Conservation (phyloP, 2,113 vertebrate genomes). For the Paedocypris sp. region DNA sequence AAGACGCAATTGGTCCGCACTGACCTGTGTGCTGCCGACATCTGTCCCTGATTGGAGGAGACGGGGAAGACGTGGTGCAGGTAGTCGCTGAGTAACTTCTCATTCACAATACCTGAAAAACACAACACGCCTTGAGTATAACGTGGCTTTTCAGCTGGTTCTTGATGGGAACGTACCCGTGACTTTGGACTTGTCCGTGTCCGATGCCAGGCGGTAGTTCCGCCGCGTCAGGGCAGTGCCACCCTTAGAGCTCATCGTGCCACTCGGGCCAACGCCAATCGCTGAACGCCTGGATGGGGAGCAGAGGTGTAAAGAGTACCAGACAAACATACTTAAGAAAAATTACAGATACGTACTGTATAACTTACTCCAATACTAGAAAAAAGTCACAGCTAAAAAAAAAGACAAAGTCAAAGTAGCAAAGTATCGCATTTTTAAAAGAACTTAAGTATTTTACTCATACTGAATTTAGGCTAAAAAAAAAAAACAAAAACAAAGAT, state of each 20-base stretch:
- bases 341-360: too few relatives aligned
- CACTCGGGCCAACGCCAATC: too few relatives aligned
- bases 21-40: constrained; percentile 76
- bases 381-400: not conserved
- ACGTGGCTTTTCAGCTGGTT: not conserved
- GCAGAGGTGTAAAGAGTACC: constrained; percentile 21
- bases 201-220: constrained; percentile 77
- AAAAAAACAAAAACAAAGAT: too few relatives aligned
- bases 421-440: too few relatives aligned
- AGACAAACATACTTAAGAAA: not conserved
- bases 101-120: constrained; percentile 77
- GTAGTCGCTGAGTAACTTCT: constrained; percentile 84
- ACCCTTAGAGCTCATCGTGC: constrained; percentile 78
- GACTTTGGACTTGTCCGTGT: constrained; percentile 73
- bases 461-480: too few relatives aligned
- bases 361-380: too few relatives aligned
- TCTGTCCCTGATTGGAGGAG: constrained; percentile 51
- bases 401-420: too few relatives aligned
- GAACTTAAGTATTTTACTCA: too few relatives aligned
- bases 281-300: too few relatives aligned
- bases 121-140: too few relatives aligned
- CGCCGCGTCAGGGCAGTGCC: constrained; percentile 70
- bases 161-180: constrained; percentile 62
- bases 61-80: constrained; percentile 76
- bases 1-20: not conserved